Percentiles rank a stretch among this genome's conserved stretches.
phyloP scores from a whole-genome alignment of 2,113 vertebrate species.

The Indri indri region DNA sequence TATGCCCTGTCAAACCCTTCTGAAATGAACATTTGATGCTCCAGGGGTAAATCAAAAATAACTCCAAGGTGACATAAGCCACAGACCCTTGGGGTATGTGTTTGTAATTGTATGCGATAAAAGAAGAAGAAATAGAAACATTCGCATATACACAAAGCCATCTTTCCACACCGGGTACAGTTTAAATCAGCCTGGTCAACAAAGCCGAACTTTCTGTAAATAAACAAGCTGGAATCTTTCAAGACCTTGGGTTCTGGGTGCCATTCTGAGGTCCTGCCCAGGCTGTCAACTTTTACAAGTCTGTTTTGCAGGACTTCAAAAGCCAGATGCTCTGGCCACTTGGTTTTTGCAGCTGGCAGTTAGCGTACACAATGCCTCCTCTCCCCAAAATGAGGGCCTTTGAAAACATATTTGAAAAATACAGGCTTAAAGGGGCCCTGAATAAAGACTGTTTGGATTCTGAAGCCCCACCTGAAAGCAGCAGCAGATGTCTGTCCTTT shows the following conservation, averaged over 20 bases:
- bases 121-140: not conserved
- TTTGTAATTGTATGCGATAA: not conserved
- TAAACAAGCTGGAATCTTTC: not conserved
- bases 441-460: not conserved
- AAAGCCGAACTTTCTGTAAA: not conserved
- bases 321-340: not conserved
- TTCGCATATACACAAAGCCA: not conserved
- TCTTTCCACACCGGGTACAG: not conserved
- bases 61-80: not conserved
- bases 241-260: not conserved
- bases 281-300: not conserved
- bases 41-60: not conserved
- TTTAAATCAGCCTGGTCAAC: not conserved
- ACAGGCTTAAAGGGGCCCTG: not conserved
- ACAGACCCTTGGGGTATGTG: not conserved
- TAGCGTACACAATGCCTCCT: not conserved
- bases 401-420: not conserved
- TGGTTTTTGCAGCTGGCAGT: conserved; percentile 24
- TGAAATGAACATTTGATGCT: not conserved
- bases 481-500: not conserved
- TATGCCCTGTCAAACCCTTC: not conserved
- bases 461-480: not conserved
- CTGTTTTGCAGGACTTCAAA: conserved; percentile 44
- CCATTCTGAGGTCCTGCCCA: not conserved
- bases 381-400: not conserved